Conservation (phyloP, 2,888 invertebrate genomes). For the Baronia brevicornis region DNA sequence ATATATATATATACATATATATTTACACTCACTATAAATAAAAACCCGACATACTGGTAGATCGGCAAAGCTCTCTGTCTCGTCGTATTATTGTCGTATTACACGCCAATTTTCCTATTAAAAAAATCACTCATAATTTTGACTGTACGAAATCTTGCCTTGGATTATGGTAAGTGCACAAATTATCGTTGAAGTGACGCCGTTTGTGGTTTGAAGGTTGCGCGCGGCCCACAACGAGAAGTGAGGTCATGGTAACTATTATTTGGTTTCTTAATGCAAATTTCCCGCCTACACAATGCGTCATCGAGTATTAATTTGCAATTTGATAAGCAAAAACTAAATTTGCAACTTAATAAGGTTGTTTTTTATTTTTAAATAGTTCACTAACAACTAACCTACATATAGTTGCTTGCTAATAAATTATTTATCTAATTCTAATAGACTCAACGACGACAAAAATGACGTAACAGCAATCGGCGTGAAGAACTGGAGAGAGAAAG, state of each 20-base stretch:
- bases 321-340: background rate
- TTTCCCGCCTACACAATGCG: constrained; percentile 3
- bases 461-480: too few relatives aligned
- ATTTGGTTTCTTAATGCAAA: constrained; percentile 9
- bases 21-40: too few relatives aligned
- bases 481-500: too few relatives aligned
- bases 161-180: constrained; percentile 14
- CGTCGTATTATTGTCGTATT: too few relatives aligned
- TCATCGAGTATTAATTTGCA: constrained; percentile 2
- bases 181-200: constrained; percentile 5
- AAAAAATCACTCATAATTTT: constrained; percentile 8
- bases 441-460: too few relatives aligned
- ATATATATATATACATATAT: too few relatives aligned
- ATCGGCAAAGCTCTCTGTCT: too few relatives aligned
- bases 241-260: constrained; percentile 14
- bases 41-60: too few relatives aligned
- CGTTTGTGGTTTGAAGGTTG: constrained; percentile 1
- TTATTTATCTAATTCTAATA: too few relatives aligned
- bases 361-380: too few relatives aligned
- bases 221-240: constrained; percentile 1
- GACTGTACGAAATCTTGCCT: constrained; percentile 8
- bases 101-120: constrained; percentile 5
- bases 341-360: background rate
- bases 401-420: too few relatives aligned
- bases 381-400: too few relatives aligned